Evolutionary conservation across 2,113 vertebrate species (phyloP).

Genomic region (Hemiprocne comata): DNA sequence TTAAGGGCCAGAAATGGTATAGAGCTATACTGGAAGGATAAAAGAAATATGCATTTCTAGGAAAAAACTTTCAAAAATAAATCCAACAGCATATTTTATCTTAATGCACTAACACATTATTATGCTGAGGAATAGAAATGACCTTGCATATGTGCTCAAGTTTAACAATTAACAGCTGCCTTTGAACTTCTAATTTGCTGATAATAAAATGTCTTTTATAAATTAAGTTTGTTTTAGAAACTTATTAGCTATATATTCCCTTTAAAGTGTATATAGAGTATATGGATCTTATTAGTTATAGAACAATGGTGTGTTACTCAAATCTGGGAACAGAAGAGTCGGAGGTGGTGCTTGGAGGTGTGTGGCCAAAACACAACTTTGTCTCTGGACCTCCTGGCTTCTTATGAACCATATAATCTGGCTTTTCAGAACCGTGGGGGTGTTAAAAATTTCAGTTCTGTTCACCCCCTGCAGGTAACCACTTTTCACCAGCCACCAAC

Average conservation of each 20-base stretch:
- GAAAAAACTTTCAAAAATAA: not conserved
- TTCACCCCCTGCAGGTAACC: not conserved
- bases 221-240: not conserved
- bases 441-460: not conserved
- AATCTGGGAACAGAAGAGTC: not conserved
- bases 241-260: not conserved
- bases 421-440: not conserved
- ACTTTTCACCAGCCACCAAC: not conserved
- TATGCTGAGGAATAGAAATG: not conserved
- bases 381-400: not conserved
- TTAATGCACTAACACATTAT: not conserved
- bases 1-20: not conserved
- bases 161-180: not conserved
- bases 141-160: not conserved
- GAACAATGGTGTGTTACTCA: not conserved
- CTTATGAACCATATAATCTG: not conserved
- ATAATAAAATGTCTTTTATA: not conserved
- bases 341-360: not conserved
- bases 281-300: not conserved
- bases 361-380: not conserved
- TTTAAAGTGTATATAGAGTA: not conserved
- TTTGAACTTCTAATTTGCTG: not conserved
- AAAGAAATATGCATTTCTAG: not conserved
- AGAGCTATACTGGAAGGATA: not conserved
- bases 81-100: not conserved